A percentile compares a stretch with the other conserved stretches of the same genome.
These are phyloP conservation scores for Papilio helenus DNA, from an alignment of 1,140 invertebrate species.

Conservation along the genomic window DNA sequence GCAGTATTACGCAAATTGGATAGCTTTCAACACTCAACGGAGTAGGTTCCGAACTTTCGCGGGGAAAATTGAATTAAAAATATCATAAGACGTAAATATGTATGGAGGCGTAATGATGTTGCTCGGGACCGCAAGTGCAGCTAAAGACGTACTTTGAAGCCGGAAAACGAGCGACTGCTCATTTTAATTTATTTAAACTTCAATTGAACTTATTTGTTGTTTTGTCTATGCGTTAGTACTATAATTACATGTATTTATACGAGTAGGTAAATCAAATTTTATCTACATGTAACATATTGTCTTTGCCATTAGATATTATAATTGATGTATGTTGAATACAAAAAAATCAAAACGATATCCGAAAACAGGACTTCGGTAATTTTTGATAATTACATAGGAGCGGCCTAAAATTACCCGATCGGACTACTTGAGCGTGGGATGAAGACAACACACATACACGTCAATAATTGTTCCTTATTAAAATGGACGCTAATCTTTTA, in stretches of 20 bases:
- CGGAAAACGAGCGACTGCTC: slow-evolving; percentile 13
- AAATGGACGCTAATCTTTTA: slow-evolving; percentile 81
- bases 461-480: slow-evolving; percentile 83
- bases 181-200: slow-evolving; percentile 29
- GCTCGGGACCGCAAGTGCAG: slow-evolving; percentile 59
- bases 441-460: slow-evolving; percentile 71
- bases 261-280: not conserved
- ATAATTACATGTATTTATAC: not conserved
- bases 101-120: slow-evolving; percentile 77
- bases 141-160: slow-evolving; percentile 42
- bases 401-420: slow-evolving; percentile 69
- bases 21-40: slow-evolving; percentile 83
- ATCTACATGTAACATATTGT: not conserved
- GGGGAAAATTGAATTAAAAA: slow-evolving; percentile 83
- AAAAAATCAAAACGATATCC: slow-evolving; percentile 67
- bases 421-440: slow-evolving; percentile 79
- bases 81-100: slow-evolving; percentile 82
- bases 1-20: slow-evolving; percentile 83
- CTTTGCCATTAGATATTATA: not conserved
- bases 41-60: slow-evolving; percentile 81
- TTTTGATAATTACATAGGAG: slow-evolving; percentile 77
- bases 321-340: slow-evolving; percentile 39
- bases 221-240: no score
- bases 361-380: slow-evolving; percentile 74
- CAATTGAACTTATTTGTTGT: slow-evolving; percentile 14